phyloP scores from a whole-genome alignment of 2,888 invertebrate species.

The Cyrtodaria siliqua region DNA sequence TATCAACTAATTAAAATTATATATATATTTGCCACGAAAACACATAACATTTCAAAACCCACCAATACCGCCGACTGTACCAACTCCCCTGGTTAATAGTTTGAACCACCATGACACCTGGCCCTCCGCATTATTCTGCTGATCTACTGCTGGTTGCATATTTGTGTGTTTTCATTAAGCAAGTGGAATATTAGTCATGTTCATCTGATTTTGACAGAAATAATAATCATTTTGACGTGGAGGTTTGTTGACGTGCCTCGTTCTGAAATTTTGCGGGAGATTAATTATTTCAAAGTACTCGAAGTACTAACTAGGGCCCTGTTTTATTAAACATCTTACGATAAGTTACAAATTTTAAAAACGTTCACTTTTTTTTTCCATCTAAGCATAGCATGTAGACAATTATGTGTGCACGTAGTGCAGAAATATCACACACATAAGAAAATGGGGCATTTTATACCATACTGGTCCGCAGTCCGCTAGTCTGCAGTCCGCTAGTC shows the following conservation, averaged over 20 bases:
- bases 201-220: slow-evolving; percentile 40
- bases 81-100: slow-evolving; percentile 67
- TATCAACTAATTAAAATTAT: too few species aligned
- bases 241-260: slow-evolving; percentile 61
- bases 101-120: slow-evolving; percentile 75
- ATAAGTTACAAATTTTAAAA: too few species aligned
- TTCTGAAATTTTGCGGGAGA: slow-evolving; percentile 48
- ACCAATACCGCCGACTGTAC: slow-evolving; percentile 74
- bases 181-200: slow-evolving; percentile 20
- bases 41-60: slow-evolving; percentile 29
- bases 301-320: too few species aligned
- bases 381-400: too few species aligned
- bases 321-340: too few species aligned
- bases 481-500: too few species aligned
- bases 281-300: too few species aligned
- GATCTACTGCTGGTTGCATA: slow-evolving; percentile 43
- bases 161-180: background rate
- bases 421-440: too few species aligned
- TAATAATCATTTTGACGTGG: slow-evolving; percentile 54
- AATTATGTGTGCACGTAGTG: too few species aligned
- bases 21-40: slow-evolving; percentile 44
- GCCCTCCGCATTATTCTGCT: slow-evolving; percentile 35
- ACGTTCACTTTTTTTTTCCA: too few species aligned
- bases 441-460: too few species aligned
- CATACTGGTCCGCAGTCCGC: too few species aligned